Base-by-base conservation (phyloP, 1,140 invertebrate genomes). In the Calephelis virginiensis region DNA sequence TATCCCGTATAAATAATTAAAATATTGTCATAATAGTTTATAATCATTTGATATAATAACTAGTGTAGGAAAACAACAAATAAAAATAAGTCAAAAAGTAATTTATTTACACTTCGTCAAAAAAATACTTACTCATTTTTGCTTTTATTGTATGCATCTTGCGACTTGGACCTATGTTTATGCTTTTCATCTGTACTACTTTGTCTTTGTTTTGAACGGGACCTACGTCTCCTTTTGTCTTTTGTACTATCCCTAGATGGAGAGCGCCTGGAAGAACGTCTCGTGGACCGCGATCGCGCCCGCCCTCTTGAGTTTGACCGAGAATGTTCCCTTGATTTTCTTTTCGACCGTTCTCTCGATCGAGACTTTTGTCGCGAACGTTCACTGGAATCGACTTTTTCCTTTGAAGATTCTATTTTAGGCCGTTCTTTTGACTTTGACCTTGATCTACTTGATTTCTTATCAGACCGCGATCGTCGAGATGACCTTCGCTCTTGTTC, bases 41-140 rank as follows among this genome's bases (percentile, higher is more conserved):
- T 28, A 28, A 28, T 28, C 28, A 50, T 6, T 48, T 28, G 4
- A 17, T 17, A 17, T 17, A 53, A n/a, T 10, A 10, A 53, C 17
- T 17, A 28, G 17, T 14, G 49, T 10, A 53, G 8, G 40, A 5
- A n/a, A 45, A 65, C 37, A 60, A 56, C 4, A 50, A 49, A 53
- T 13, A 45, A 65, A 46, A 46, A 11, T 59, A 12, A 6, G 28
- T 59, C 8, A 17, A 17, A 14, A 28, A 53, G n/a, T 53, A 28
- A 53, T 53, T 53, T 53, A 53, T 53, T 53, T 53, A 17, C 14
- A 10, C 2, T 53, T 53, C 14, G 10, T 17, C 9, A 43, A 48
- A 13, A 47, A 28, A 38, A 69, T 66, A 81, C 85, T 80, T 78
- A 90, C 88, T 90, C 88, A 73, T 88, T 81, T 70, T 89, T 89